These are phyloP conservation scores for Percopsis transmontana DNA, from an alignment of 2,113 vertebrate genomes.

Conservation along the genomic window DNA sequence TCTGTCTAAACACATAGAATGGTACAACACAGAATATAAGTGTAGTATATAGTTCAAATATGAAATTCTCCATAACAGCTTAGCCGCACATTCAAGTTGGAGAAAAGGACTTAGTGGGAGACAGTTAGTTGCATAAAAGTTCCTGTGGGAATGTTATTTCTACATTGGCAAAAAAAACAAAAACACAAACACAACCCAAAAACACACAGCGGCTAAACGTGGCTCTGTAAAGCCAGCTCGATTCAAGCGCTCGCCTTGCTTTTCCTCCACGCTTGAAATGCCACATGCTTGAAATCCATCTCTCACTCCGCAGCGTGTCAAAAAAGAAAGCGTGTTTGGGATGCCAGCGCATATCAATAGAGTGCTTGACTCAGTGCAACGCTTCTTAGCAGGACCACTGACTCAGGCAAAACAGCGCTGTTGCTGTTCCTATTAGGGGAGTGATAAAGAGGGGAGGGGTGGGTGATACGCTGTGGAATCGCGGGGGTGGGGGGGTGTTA, in stretches of 20 bases:
- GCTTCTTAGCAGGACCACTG: slow-evolving; percentile 16
- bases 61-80: too few species aligned
- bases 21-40: too few species aligned
- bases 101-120: background rate
- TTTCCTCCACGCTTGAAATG: background rate
- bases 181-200: background rate
- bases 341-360: slow-evolving; percentile 23
- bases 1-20: too few species aligned
- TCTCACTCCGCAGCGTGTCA: slow-evolving; percentile 9
- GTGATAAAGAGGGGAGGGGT: slow-evolving; percentile 19
- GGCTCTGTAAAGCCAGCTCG: slow-evolving; percentile 9
- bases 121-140: too few species aligned
- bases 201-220: slow-evolving; percentile 3
- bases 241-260: slow-evolving; percentile 4
- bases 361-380: slow-evolving; percentile 51
- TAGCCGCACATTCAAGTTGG: background rate
- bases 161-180: slow-evolving; percentile 8
- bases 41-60: too few species aligned
- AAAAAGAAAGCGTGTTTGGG: slow-evolving; percentile 22
- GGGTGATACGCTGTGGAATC: slow-evolving; percentile 18
- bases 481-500: slow-evolving; percentile 39
- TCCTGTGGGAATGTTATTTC: too few species aligned
- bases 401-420: slow-evolving; percentile 51
- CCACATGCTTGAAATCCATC: slow-evolving; percentile 6
- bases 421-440: slow-evolving; percentile 27